phyloP scores from a whole-genome alignment of 2,113 vertebrate species.

The Semnornis frantzii region DNA sequence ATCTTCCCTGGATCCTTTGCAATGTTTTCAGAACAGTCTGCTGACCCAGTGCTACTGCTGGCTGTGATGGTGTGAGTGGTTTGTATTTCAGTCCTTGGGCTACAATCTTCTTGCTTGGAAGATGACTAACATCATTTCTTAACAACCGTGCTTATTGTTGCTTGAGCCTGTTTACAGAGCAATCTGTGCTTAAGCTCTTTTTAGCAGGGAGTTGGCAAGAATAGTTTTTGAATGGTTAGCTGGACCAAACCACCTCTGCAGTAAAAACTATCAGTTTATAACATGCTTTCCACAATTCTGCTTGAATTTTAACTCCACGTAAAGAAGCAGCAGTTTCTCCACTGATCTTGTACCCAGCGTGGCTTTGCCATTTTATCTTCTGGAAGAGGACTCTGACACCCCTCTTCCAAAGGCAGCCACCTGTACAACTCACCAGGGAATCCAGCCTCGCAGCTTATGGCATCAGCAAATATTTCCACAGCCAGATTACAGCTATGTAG shows the following conservation, averaged over 20 bases:
- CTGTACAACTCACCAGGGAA: not conserved
- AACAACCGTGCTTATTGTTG: not conserved
- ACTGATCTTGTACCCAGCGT: not conserved
- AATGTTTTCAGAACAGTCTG: not conserved
- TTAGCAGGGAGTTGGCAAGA: not conserved
- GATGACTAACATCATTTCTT: not conserved
- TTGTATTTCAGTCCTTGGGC: not conserved
- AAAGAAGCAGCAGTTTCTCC: not conserved
- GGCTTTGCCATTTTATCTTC: not conserved
- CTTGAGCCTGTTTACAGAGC: not conserved
- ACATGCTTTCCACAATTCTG: not conserved
- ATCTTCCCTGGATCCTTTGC: not conserved
- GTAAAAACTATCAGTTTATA: not conserved
- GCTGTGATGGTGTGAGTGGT: not conserved
- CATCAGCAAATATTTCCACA: not conserved
- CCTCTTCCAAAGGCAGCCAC: not conserved
- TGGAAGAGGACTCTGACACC: not conserved
- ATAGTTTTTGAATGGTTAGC: not conserved
- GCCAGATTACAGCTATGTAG: not conserved
- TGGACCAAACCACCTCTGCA: not conserved
- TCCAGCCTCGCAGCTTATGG: not conserved
- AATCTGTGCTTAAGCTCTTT: not conserved
- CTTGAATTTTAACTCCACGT: not conserved
- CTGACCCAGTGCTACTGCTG: not conserved
- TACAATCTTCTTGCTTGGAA: not conserved